Percentiles rank a stretch among this genome's conserved stretches.
These are phyloP conservation scores for Setipinna tenuifilis DNA, from an alignment of 2,797 vertebrate genomes.

Conservation along the genomic window DNA sequence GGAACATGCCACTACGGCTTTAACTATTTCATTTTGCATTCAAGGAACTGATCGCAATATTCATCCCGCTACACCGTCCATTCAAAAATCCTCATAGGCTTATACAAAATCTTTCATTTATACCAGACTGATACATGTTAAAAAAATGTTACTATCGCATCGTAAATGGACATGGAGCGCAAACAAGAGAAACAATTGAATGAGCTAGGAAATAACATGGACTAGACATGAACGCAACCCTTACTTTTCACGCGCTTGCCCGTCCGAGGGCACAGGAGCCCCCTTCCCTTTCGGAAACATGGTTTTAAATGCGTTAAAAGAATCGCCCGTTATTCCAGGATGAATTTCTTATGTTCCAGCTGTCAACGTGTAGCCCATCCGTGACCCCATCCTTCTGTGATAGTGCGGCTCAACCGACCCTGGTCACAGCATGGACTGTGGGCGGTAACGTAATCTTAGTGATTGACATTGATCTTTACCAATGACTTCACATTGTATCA, in stretches of 20 bases:
- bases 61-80: not conserved
- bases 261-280: slow-evolving; percentile 84
- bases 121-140: not conserved
- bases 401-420: slow-evolving; percentile 80
- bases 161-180: not conserved
- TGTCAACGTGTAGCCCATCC: slow-evolving; percentile 79
- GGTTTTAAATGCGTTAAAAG: slow-evolving; percentile 58
- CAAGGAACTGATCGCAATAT: not conserved
- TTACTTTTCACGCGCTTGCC: slow-evolving; percentile 88
- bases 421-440: slow-evolving; percentile 66
- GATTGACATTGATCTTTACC: slow-evolving; percentile 49
- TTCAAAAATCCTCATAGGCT: not conserved
- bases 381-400: slow-evolving; percentile 83
- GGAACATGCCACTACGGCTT: not conserved
- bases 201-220: slow-evolving; percentile 9
- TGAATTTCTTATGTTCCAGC: slow-evolving; percentile 70
- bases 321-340: slow-evolving; percentile 37
- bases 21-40: not conserved
- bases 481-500: slow-evolving; percentile 43
- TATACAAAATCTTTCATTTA: not conserved
- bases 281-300: slow-evolving; percentile 88
- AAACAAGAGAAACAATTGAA: slow-evolving; percentile 25
- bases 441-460: slow-evolving; percentile 41
- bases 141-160: not conserved
- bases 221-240: slow-evolving; percentile 45